Base-by-base conservation (phyloP, 2,113 vertebrate genomes). In the Pristiophorus japonicus region DNA sequence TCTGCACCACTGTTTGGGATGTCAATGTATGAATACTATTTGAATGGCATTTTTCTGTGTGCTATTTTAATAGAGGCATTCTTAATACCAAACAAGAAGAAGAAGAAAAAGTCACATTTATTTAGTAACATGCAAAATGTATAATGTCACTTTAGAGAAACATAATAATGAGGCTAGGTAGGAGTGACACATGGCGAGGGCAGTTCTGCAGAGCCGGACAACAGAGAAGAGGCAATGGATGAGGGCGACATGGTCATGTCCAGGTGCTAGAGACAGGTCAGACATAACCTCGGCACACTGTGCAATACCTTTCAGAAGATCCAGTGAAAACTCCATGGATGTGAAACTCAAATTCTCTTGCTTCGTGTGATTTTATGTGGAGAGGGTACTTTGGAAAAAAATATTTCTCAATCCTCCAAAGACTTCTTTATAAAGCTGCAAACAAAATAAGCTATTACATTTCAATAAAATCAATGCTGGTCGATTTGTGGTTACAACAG, bases 401-500 rank as follows among this genome's bases (percentile, higher is more conserved):
- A 18, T 7, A 14, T 20, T 42, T 92, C 59, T 65, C 59, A 92
- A 92, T 92, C 34, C 88, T 92, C 88, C 59, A 62, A 59, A 62
- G 87, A 62, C 87, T 91, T 91, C 87, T 62, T 91, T n/a, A 16
- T 4, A 91, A 62, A 62, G 87, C 55, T 63, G 6, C 88, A 62
- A 92, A 92, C n/a, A 87, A 51, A 63, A 63, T 38, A 92, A 59
- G 30, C 59, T 38, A 92, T 63, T 63, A n/a, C 14, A 22, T 92
- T 92, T 92, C 88, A 92, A 63, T 92, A 20, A 63, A 92, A 92
- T 92, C 55, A 65, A 92, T 92, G 16, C 16, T 38, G n/a, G 16
- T 92, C n/a, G 88, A 92, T 92, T 38, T 92, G 59, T 92, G 88
- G 88, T 92, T 62, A 22, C 87, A n/a, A 8, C 27, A 34, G 30